phyloP scores from a whole-genome alignment of 2,797 vertebrate genomes.

The Limosa lapponica region DNA sequence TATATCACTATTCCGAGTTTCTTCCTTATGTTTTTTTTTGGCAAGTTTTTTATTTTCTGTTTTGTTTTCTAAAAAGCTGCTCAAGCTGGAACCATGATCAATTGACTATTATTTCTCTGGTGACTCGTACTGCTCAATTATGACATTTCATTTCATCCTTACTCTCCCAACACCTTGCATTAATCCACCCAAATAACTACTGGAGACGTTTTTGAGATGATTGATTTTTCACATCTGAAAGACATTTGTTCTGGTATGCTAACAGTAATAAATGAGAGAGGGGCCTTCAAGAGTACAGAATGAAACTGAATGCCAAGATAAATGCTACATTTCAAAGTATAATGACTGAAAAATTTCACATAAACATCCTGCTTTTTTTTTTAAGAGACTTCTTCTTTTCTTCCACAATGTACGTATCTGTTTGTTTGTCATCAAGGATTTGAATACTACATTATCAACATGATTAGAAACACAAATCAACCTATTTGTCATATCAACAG shows the following conservation, averaged over 20 bases:
- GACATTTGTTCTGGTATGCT: conserved; percentile 74
- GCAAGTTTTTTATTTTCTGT: neutral
- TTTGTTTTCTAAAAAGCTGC: neutral
- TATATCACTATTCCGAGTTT: neutral
- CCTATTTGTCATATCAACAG: conserved; percentile 24
- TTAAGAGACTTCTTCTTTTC: conserved; percentile 27
- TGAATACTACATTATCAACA: neutral
- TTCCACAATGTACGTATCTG: neutral
- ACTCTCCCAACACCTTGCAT: conserved; percentile 70
- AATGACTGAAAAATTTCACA: conserved; percentile 62
- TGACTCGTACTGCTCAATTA: conserved; percentile 64
- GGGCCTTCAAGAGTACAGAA: conserved; percentile 57
- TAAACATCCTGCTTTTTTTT: conserved; percentile 25
- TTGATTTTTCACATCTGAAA: conserved; percentile 79
- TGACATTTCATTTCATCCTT: conserved; percentile 66
- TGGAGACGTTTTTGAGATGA: conserved; percentile 66
- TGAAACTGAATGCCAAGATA: conserved; percentile 66
- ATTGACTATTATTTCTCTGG: conserved; percentile 37
- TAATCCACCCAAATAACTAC: conserved; percentile 75
- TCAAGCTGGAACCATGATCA: conserved; percentile 31
- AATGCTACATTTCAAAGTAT: conserved; percentile 74
- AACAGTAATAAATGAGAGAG: conserved; percentile 68
- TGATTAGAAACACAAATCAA: conserved; percentile 47
- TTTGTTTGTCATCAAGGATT: conserved; percentile 32
- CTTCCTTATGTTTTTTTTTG: neutral